Conservation (phyloP, 2,797 vertebrate genomes). For the Capromys pilorides region DNA sequence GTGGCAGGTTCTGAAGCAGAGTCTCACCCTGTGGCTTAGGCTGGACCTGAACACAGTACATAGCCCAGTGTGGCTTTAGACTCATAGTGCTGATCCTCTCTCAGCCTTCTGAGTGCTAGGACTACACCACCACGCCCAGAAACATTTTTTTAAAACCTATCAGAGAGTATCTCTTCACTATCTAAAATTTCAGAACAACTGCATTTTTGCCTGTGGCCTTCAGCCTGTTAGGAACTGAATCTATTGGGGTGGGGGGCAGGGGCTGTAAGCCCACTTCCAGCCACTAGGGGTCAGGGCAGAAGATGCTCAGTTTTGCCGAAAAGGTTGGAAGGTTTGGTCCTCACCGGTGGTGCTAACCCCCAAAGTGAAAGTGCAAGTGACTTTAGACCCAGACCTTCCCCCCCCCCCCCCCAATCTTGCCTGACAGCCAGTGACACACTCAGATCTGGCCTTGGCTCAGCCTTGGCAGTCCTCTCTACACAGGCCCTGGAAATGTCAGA, state of each 20-base stretch:
- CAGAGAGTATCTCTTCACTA: conserved; percentile 3
- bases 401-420: not conserved
- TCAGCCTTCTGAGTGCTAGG: not conserved
- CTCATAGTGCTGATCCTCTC: not conserved
- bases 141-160: not conserved
- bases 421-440: not conserved
- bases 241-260: not conserved
- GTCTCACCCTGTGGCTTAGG: too few species aligned
- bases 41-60: not conserved
- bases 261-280: not conserved
- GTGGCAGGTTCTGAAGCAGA: not conserved
- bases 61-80: not conserved
- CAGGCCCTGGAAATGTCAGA: not conserved
- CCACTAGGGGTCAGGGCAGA: not conserved
- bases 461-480: not conserved
- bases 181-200: not conserved
- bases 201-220: conserved; percentile 2
- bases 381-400: not conserved
- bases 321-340: not conserved
- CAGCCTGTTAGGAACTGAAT: not conserved
- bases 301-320: not conserved
- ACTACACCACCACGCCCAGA: not conserved
- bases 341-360: not conserved
- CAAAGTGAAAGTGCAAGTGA: not conserved
- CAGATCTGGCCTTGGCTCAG: not conserved